Conservation (phyloP, 2,888 invertebrate species). For the Teleiodes luculella region DNA sequence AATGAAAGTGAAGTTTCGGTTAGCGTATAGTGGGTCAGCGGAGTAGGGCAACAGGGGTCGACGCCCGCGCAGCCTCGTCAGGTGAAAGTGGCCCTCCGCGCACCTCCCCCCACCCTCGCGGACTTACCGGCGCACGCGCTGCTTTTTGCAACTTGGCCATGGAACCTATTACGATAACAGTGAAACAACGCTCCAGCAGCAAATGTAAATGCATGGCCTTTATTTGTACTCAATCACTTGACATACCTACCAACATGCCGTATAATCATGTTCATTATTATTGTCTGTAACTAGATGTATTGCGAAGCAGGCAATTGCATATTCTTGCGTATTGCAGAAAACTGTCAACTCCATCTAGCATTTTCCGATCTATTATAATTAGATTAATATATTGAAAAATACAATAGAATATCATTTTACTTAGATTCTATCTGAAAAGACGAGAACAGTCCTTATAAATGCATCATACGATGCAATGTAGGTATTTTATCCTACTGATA, state of each 20-base stretch:
- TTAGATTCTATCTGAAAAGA: too few relatives aligned
- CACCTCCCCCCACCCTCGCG: constrained; percentile 48
- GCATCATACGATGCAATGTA: too few relatives aligned
- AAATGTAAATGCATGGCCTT: constrained; percentile 71
- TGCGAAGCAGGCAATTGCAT: constrained; percentile 6
- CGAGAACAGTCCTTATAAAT: too few relatives aligned
- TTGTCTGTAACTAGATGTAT: constrained; percentile 16
- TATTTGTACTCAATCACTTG: constrained; percentile 55
- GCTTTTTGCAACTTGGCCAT: constrained; percentile 77
- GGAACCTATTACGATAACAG: constrained; percentile 74
- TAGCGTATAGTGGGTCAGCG: constrained; percentile 70
- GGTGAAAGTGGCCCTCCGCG: constrained; percentile 72
- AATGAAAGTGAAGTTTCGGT: constrained; percentile 76
- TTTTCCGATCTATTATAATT: not conserved
- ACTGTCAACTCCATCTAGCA: not conserved
- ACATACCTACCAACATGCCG: constrained; percentile 29
- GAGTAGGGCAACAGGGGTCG: constrained; percentile 75
- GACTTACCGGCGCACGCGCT: constrained; percentile 69
- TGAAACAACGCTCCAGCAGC: constrained; percentile 63
- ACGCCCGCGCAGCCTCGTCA: constrained; percentile 76
- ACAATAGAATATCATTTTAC: too few relatives aligned
- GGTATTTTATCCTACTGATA: too few relatives aligned
- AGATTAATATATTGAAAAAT: too few relatives aligned
- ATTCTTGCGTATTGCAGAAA: constrained; percentile 10
- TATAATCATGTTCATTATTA: constrained; percentile 28